These are phyloP conservation scores for Triops longicaudatus DNA, from an alignment of 1,140 invertebrate genomes.

Conservation along the genomic window DNA sequence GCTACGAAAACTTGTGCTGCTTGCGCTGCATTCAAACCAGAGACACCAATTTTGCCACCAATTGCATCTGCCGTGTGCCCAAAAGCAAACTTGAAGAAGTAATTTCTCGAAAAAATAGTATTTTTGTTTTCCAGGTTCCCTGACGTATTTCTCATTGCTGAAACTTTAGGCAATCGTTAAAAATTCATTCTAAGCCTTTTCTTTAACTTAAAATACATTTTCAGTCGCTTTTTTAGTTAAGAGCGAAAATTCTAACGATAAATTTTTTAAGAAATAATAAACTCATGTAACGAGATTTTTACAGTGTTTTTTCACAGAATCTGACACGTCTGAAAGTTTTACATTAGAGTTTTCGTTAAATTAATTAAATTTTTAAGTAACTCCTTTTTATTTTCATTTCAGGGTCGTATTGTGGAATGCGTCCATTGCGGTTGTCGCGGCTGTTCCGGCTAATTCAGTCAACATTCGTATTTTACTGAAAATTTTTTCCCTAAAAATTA, in stretches of 20 bases:
- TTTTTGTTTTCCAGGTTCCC: neutral
- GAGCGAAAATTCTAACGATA: too few relatives aligned
- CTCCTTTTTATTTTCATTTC: slow-evolving; percentile 37
- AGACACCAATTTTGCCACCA: slow-evolving; percentile 98
- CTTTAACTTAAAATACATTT: too few relatives aligned
- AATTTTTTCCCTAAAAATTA: slow-evolving; percentile 17
- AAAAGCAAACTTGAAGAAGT: slow-evolving; percentile 96
- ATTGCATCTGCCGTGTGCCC: slow-evolving; percentile 97
- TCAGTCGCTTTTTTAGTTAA: too few relatives aligned
- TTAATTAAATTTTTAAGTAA: neutral
- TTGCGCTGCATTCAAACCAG: slow-evolving; percentile 96
- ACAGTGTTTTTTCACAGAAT: too few relatives aligned
- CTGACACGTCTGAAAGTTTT: too few relatives aligned
- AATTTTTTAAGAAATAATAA: too few relatives aligned
- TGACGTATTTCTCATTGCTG: neutral
- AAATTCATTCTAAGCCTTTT: too few relatives aligned
- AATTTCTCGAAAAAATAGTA: too few relatives aligned
- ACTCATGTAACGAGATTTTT: too few relatives aligned
- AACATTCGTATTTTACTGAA: slow-evolving; percentile 16
- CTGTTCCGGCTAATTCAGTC: slow-evolving; percentile 62
- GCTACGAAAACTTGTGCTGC: slow-evolving; percentile 98
- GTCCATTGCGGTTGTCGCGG: slow-evolving; percentile 95
- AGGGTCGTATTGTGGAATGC: slow-evolving; percentile 92
- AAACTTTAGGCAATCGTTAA: too few relatives aligned
- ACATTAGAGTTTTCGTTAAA: too few relatives aligned